Evolutionary conservation across 2,888 invertebrate genomes (phyloP).

Genomic region (Brachycybe producta): DNA sequence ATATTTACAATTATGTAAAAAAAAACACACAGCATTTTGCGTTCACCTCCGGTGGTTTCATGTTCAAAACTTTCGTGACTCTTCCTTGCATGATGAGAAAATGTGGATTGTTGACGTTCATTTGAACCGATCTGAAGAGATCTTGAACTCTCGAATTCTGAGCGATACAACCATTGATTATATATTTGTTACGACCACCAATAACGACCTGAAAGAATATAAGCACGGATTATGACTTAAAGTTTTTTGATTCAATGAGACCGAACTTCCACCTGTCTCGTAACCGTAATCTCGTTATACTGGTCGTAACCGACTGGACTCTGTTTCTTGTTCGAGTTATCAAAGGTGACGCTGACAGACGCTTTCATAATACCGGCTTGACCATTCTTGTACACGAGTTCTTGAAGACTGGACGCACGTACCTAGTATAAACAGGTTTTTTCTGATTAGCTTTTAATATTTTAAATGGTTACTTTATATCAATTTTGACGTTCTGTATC

Average conservation of each 20-base stretch:
- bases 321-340: slow-evolving; percentile 66
- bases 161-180: slow-evolving; percentile 83
- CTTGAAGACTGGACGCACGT: slow-evolving; percentile 75
- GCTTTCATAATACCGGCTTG: slow-evolving; percentile 93
- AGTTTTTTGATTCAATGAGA: neutral
- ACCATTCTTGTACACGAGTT: slow-evolving; percentile 94
- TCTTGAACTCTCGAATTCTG: slow-evolving; percentile 83
- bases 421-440: slow-evolving; percentile 47
- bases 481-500: neutral
- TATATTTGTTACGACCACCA: slow-evolving; percentile 80
- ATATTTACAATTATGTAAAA: neutral
- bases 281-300: slow-evolving; percentile 78
- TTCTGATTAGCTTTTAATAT: no score
- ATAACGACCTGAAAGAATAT: slow-evolving; percentile 50
- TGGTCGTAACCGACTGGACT: slow-evolving; percentile 86
- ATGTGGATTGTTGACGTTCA: slow-evolving; percentile 98
- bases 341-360: slow-evolving; percentile 87
- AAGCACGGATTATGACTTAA: neutral
- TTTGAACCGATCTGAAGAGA: slow-evolving; percentile 87
- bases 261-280: slow-evolving; percentile 67
- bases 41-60: slow-evolving; percentile 88
- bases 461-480: neutral
- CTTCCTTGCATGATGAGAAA: slow-evolving; percentile 99
- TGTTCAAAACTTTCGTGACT: slow-evolving; percentile 95
- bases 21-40: neutral